These are phyloP conservation scores for Anthopleura xanthogrammica DNA, from an alignment of 92 coral and sea anemone genomes.

Conservation along the genomic window DNA sequence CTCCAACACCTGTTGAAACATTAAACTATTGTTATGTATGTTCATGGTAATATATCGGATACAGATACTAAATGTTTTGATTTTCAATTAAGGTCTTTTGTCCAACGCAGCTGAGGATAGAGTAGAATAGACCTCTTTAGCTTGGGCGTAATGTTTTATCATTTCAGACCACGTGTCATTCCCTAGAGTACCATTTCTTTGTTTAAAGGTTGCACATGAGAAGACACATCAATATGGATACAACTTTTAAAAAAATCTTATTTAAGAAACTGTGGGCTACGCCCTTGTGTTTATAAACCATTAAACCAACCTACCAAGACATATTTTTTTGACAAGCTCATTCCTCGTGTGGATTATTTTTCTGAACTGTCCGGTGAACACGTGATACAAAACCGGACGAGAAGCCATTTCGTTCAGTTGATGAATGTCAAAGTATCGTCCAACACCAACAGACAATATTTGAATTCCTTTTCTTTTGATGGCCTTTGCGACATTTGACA, in stretches of 20 bases:
- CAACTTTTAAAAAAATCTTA: too few relatives aligned
- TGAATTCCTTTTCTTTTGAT: slow-evolving; percentile 40
- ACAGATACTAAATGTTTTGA: too few relatives aligned
- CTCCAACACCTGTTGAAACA: slow-evolving; percentile 20
- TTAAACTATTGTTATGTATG: too few relatives aligned
- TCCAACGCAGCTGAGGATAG: too few relatives aligned
- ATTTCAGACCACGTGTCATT: too few relatives aligned
- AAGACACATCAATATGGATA: too few relatives aligned
- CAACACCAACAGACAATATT: slow-evolving; percentile 51
- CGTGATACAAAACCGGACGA: slow-evolving; percentile 35
- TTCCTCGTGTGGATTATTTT: slow-evolving; percentile 48
- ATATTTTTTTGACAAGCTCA: slow-evolving; percentile 42
- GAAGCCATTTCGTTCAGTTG: slow-evolving; percentile 59
- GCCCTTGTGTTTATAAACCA: neutral
- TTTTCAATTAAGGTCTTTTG: too few relatives aligned
- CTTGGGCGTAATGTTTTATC: too few relatives aligned
- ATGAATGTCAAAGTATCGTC: slow-evolving; percentile 39
- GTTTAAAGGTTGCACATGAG: too few relatives aligned
- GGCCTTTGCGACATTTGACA: slow-evolving; percentile 13
- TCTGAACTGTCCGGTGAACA: slow-evolving; percentile 51
- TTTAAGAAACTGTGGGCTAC: neutral
- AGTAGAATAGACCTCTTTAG: too few relatives aligned
- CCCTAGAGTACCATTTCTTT: too few relatives aligned
- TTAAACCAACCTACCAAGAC: slow-evolving; percentile 30
- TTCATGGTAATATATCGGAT: too few relatives aligned